Evolutionary conservation across 2,113 vertebrate species (phyloP).

Genomic region (Semicossyphus pulcher): DNA sequence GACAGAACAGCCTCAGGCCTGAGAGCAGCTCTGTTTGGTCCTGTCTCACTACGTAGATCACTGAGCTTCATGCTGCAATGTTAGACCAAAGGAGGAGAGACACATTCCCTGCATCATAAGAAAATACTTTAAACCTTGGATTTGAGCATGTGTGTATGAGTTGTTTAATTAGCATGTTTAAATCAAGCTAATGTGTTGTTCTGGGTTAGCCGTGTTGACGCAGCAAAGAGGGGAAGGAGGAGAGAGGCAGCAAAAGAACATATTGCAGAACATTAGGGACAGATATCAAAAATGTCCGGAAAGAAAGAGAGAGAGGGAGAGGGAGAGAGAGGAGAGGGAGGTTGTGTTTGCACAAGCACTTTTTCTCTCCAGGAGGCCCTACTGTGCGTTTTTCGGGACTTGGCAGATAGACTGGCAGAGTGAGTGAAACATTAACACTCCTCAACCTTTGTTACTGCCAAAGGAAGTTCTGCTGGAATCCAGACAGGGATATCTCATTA

Average conservation of each 20-base stretch:
- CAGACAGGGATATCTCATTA: conserved; percentile 18
- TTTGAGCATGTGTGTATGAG: neutral
- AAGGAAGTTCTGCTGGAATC: conserved; percentile 41
- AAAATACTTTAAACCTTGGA: conserved; percentile 5
- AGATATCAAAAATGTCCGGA: conserved; percentile 57
- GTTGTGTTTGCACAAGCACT: conserved; percentile 64
- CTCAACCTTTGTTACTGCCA: conserved; percentile 65
- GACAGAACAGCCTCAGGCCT: conserved; percentile 36
- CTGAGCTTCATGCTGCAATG: conserved; percentile 1
- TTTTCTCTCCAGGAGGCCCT: conserved; percentile 52
- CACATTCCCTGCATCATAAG: neutral
- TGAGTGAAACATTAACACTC: conserved; percentile 70
- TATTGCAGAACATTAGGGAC: conserved; percentile 57
- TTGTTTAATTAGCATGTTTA: conserved; percentile 9
- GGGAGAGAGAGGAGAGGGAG: neutral
- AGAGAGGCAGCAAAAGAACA: conserved; percentile 52
- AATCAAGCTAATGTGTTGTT: conserved; percentile 37
- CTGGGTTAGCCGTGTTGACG: conserved; percentile 44
- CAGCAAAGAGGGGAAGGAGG: conserved; percentile 28
- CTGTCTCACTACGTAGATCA: conserved; percentile 20
- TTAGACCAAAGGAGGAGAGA: neutral
- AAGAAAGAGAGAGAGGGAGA: neutral
- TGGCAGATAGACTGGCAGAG: conserved; percentile 45
- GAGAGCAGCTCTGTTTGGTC: conserved; percentile 31
- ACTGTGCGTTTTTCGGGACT: conserved; percentile 61